Conservation (phyloP, 2,797 vertebrate species). For the Poliocrania exsul region DNA sequence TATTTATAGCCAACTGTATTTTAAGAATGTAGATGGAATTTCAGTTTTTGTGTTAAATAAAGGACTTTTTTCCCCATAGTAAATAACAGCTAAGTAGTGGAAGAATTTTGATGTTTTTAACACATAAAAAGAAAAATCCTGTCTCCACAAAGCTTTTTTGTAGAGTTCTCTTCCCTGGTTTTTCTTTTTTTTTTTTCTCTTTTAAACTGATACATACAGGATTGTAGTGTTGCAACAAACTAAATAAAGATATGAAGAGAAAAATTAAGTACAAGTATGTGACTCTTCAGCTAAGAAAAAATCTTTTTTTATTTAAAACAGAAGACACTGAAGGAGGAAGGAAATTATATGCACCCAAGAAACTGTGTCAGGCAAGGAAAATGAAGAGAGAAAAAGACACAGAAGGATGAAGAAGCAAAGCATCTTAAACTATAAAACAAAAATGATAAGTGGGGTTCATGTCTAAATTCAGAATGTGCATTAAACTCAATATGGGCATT, state of each 20-base stretch:
- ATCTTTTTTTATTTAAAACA: conserved; percentile 21
- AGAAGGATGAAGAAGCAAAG: not conserved
- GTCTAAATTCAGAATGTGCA: not conserved
- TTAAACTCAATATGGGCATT: not conserved
- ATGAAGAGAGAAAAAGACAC: not conserved
- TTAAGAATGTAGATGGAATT: conserved; percentile 19
- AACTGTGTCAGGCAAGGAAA: not conserved
- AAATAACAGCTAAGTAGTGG: not conserved
- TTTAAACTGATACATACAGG: not conserved
- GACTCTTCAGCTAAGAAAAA: not conserved
- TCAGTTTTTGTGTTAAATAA: conserved; percentile 12
- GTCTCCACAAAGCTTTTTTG: not conserved
- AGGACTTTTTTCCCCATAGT: not conserved
- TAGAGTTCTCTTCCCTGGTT: not conserved
- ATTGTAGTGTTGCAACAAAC: not conserved
- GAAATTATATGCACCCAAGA: not conserved
- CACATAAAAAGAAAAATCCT: not conserved
- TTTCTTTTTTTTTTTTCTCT: not conserved
- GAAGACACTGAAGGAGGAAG: not conserved
- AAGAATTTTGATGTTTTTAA: not conserved
- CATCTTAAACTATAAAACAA: not conserved
- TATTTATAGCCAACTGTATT: conserved; percentile 51
- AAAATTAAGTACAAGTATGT: not conserved
- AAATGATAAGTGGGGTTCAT: not conserved
- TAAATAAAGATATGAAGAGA: not conserved